Evolutionary conservation across 2,113 vertebrate species (phyloP).

Genomic region (Laticauda laticaudata): DNA sequence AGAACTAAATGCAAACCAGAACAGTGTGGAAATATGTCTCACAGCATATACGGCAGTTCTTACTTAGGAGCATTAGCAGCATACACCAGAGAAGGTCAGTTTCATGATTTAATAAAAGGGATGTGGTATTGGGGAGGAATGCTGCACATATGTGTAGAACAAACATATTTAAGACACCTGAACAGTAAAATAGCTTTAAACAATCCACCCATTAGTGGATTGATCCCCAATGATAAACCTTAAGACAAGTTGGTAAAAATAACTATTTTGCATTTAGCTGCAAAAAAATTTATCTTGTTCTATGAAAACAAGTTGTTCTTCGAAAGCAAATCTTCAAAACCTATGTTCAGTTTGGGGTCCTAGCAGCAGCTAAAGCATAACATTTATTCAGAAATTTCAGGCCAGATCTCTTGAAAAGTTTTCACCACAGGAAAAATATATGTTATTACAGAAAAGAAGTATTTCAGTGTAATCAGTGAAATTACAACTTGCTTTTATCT

Average conservation of each 20-base stretch:
- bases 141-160: not conserved
- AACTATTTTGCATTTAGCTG: not conserved
- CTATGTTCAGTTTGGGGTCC: accelerated
- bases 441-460: not conserved
- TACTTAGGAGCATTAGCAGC: not conserved
- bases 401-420: not conserved
- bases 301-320: not conserved
- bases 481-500: not conserved
- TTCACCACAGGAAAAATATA: not conserved
- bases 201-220: not conserved
- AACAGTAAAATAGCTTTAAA: not conserved
- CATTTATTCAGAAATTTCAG: not conserved
- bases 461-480: not conserved
- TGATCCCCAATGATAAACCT: not conserved
- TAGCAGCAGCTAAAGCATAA: not conserved
- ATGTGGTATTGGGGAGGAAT: not conserved
- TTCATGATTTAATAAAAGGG: not conserved
- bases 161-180: not conserved
- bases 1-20: not conserved
- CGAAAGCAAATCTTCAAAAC: not conserved
- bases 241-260: conserved; percentile 14
- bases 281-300: not conserved
- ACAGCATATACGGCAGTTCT: not conserved
- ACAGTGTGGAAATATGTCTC: not conserved
- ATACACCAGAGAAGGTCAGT: not conserved